A percentile compares a stretch with the other conserved stretches of the same genome.
These are phyloP conservation scores for Calameuta filiformis DNA, from an alignment of 2,888 invertebrate species.

Conservation along the genomic window DNA sequence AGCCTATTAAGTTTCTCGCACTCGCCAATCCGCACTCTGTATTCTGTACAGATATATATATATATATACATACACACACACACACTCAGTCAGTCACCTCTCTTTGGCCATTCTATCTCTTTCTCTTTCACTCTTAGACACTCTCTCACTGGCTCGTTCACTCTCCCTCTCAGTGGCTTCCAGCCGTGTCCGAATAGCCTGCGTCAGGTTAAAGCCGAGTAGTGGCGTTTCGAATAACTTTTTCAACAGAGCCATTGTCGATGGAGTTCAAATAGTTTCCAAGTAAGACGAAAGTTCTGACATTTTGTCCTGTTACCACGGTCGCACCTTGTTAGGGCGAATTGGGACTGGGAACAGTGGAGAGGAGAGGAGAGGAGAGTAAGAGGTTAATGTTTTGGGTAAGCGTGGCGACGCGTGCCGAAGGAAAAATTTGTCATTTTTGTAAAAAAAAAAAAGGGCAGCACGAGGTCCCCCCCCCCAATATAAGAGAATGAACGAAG, in stretches of 20 bases:
- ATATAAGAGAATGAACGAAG: neutral
- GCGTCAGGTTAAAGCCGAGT: too few relatives aligned
- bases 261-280: neutral
- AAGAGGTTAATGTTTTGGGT: constrained; percentile 1
- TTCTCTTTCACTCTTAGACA: constrained; percentile 14
- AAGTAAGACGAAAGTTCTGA: neutral
- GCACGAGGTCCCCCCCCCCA: neutral
- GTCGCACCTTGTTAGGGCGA: neutral
- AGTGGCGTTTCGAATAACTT: too few relatives aligned
- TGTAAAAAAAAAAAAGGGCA: neutral
- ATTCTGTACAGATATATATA: neutral
- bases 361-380: too few relatives aligned
- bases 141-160: neutral
- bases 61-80: neutral
- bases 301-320: neutral
- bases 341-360: neutral
- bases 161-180: neutral
- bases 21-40: constrained; percentile 7
- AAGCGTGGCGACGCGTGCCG: constrained; percentile 42
- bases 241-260: too few relatives aligned
- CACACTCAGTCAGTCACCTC: constrained; percentile 4
- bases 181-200: neutral
- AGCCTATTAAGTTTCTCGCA: neutral
- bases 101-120: constrained; percentile 18
- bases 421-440: constrained; percentile 26